Conservation (phyloP, 2,113 vertebrate genomes). For the Terrapene triunguis region DNA sequence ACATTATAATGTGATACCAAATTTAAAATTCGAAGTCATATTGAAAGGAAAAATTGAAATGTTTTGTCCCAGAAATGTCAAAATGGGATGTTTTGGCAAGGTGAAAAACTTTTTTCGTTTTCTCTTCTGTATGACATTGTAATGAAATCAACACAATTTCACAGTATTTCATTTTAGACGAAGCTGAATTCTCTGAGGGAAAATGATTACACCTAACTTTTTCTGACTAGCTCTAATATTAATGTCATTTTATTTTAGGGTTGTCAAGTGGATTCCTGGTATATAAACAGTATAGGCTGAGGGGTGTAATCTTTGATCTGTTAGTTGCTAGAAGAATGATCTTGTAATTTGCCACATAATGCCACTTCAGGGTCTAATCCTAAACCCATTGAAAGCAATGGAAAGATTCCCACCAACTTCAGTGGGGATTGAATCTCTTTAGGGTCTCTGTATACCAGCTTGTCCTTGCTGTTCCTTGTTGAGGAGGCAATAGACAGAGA, state of each 20-base stretch:
- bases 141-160: background rate
- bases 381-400: background rate
- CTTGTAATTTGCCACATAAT: accelerated
- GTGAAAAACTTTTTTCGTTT: background rate
- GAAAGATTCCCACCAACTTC: background rate
- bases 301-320: background rate
- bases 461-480: background rate
- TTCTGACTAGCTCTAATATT: background rate
- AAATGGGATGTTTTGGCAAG: background rate
- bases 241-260: background rate
- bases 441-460: background rate
- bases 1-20: background rate
- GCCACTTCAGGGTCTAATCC: background rate
- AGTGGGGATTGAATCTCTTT: background rate
- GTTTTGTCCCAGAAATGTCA: background rate
- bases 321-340: background rate
- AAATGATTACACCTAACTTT: background rate
- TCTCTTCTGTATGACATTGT: background rate
- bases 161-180: background rate
- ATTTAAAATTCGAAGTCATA: background rate
- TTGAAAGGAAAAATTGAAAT: background rate
- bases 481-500: background rate
- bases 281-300: background rate
- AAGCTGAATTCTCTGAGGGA: background rate
- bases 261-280: background rate